Evolutionary conservation across 1,140 invertebrate species (phyloP).

Genomic region (Drosophila sp.): DNA sequence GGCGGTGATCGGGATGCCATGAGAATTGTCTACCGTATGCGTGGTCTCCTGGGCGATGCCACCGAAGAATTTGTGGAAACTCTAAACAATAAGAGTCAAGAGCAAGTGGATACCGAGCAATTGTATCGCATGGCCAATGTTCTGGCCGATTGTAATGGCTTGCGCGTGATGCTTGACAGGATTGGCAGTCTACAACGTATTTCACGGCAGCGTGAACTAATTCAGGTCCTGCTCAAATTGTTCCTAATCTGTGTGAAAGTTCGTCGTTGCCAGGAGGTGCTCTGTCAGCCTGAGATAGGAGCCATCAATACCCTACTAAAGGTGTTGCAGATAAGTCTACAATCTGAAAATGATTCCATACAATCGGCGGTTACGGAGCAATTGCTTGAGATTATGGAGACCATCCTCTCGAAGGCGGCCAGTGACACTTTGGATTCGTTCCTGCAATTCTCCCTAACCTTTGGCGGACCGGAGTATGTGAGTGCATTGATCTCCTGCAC

Average conservation of each 20-base stretch:
- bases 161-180: conserved; percentile 91
- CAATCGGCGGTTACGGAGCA: conserved; percentile 91
- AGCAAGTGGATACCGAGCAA: conserved; percentile 96
- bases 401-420: conserved; percentile 93
- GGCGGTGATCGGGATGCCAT: conserved; percentile 95
- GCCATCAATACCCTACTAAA: conserved; percentile 88
- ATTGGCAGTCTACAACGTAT: conserved; percentile 87
- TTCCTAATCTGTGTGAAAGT: conserved; percentile 93
- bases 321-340: conserved; percentile 87
- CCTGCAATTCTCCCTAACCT: conserved; percentile 91
- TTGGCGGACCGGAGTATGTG: conserved; percentile 93
- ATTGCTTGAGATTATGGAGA: conserved; percentile 95
- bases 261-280: conserved; percentile 87
- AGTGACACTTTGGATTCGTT: conserved; percentile 91
- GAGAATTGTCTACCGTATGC: conserved; percentile 99
- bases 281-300: conserved; percentile 88
- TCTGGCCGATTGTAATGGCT: conserved; percentile 92
- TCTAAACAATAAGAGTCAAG: conserved; percentile 92
- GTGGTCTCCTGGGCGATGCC: conserved; percentile 97
- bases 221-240: conserved; percentile 93
- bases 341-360: conserved; percentile 86
- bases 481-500: conserved; percentile 93
- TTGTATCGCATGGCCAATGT: conserved; percentile 90
- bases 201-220: conserved; percentile 89
- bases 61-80: conserved; percentile 99